Conservation (phyloP, 2,888 invertebrate genomes). For the Lepidonotus clava region DNA sequence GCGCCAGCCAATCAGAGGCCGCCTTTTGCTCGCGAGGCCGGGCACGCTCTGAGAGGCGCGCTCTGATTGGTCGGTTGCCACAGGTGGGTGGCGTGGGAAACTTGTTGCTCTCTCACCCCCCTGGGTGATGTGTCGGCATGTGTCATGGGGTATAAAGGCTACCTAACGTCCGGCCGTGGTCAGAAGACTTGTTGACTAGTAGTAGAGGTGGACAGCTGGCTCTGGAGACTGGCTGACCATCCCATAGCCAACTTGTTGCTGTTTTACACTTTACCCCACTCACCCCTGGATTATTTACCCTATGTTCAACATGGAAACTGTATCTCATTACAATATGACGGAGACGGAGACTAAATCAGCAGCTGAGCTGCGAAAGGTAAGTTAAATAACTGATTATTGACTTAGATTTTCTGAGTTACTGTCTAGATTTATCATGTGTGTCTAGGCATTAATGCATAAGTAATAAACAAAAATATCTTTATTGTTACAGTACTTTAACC, state of each 20-base stretch:
- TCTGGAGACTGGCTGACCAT: no score
- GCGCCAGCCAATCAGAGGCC: background rate
- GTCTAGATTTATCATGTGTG: no score
- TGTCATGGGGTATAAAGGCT: constrained; percentile 22
- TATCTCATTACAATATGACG: background rate
- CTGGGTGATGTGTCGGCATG: background rate
- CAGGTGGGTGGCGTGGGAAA: constrained; percentile 38
- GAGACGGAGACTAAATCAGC: background rate
- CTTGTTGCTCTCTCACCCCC: background rate
- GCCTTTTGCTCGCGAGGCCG: background rate
- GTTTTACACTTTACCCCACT: background rate
- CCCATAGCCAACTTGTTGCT: background rate
- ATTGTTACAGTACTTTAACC: no score
- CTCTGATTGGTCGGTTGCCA: constrained; percentile 24
- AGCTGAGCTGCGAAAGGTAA: background rate
- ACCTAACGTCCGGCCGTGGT: no score
- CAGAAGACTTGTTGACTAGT: no score
- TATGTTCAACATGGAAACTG: background rate
- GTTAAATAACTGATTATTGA: no score
- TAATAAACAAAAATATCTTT: no score
- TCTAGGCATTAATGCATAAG: no score
- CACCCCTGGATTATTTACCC: background rate
- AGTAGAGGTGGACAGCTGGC: background rate
- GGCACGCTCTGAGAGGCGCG: background rate
- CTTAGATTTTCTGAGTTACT: no score